phyloP scores from a whole-genome alignment of 2,888 invertebrate species.

The Trachelus tabidus region DNA sequence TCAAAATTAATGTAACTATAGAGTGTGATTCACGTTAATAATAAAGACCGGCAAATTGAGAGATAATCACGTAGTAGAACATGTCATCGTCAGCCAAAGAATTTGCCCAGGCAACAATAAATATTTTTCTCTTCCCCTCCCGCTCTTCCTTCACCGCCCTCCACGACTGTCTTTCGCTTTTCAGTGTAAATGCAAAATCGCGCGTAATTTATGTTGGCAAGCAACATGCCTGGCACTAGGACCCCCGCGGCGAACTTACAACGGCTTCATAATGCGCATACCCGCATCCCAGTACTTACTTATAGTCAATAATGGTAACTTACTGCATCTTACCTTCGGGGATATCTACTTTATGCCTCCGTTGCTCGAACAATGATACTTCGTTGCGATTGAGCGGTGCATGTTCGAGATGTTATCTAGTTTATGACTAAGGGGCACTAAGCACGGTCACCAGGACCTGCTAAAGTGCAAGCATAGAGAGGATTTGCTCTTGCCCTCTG shows the following conservation, averaged over 20 bases:
- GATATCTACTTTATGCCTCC: slow-evolving; percentile 8
- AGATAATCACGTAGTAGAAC: neutral
- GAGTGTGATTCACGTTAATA: neutral
- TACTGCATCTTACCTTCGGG: slow-evolving; percentile 24
- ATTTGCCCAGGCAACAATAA: neutral
- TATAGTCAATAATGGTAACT: slow-evolving; percentile 40
- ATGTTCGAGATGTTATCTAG: slow-evolving; percentile 7
- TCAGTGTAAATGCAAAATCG: slow-evolving; percentile 61
- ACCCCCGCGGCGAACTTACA: slow-evolving; percentile 61
- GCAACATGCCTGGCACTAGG: slow-evolving; percentile 54
- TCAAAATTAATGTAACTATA: neutral
- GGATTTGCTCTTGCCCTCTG: neutral
- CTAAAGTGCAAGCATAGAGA: neutral
- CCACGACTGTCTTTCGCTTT: slow-evolving; percentile 44
- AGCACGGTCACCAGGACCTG: neutral
- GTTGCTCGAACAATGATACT: slow-evolving; percentile 12
- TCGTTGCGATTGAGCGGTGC: neutral
- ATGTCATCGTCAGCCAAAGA: neutral
- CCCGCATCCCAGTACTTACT: slow-evolving; percentile 31
- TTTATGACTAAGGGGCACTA: slow-evolving; percentile 17
- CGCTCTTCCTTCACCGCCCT: neutral
- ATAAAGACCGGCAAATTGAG: neutral
- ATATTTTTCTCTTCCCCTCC: neutral
- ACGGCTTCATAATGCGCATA: slow-evolving; percentile 57
- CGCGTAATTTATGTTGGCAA: slow-evolving; percentile 62